phyloP scores from a whole-genome alignment of 2,888 invertebrate species.

The Hanleya hanleyi region DNA sequence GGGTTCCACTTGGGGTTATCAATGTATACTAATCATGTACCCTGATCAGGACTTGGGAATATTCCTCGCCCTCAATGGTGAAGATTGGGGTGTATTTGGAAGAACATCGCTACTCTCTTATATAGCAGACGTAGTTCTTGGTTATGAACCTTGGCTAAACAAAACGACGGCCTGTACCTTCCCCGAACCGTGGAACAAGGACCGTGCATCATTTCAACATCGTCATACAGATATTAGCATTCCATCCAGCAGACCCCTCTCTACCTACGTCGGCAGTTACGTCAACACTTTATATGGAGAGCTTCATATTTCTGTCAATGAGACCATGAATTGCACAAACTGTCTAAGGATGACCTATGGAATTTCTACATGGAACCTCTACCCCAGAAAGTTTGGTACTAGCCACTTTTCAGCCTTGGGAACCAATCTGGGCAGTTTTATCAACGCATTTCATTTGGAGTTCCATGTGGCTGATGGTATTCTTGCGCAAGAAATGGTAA shows the following conservation, averaged over 20 bases:
- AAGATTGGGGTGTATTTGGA: conserved; percentile 48
- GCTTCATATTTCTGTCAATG: background rate
- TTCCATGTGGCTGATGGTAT: no score
- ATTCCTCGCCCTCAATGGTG: conserved; percentile 55
- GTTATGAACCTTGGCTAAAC: conserved; percentile 62
- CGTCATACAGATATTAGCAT: no score
- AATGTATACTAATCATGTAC: conserved; percentile 50
- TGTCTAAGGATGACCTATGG: conserved; percentile 2
- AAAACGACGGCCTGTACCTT: conserved; percentile 59
- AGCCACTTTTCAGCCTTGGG: no score
- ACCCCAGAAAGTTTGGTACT: no score
- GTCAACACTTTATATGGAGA: background rate
- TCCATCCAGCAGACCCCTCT: background rate
- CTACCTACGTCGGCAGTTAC: background rate
- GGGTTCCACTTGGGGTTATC: conserved; percentile 46
- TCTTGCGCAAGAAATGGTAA: no score
- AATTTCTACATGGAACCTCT: background rate
- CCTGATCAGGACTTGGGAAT: conserved; percentile 55
- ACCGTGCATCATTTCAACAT: background rate
- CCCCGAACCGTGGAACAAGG: conserved; percentile 51
- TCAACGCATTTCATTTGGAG: no score
- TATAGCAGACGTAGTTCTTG: conserved; percentile 59
- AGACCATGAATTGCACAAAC: background rate
- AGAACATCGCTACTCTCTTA: conserved; percentile 55
- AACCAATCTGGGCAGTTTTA: no score